These are phyloP conservation scores for Myripristis murdjan DNA, from an alignment of 2,797 vertebrate genomes.

Conservation along the genomic window DNA sequence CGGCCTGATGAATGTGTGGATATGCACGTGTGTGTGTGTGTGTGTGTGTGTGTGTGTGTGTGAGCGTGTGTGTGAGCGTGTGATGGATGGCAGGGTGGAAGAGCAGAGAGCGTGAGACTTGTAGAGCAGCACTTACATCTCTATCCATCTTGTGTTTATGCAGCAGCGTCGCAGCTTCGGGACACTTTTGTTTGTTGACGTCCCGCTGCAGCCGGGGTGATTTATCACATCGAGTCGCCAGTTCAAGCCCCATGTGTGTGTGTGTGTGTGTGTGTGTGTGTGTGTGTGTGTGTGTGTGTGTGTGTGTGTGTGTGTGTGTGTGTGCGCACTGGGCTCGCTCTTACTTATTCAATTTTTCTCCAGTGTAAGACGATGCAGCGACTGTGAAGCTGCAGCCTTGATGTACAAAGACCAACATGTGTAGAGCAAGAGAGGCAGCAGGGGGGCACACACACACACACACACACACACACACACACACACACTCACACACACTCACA, in stretches of 20 bases:
- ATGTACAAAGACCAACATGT: slow-evolving; percentile 7
- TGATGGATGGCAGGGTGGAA: slow-evolving; percentile 70
- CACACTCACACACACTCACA: no score
- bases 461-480: no score
- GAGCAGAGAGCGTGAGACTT: slow-evolving; percentile 54
- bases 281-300: no score
- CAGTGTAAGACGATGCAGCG: neutral
- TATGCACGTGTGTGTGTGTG: slow-evolving; percentile 18
- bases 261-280: no score
- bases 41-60: no score
- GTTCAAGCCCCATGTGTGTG: slow-evolving; percentile 51
- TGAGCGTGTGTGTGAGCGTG: slow-evolving; percentile 58
- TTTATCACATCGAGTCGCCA: slow-evolving; percentile 61
- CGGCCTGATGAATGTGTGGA: slow-evolving; percentile 67
- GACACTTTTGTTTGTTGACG: slow-evolving; percentile 66
- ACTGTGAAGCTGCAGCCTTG: neutral
- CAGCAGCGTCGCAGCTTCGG: slow-evolving; percentile 59
- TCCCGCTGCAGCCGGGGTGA: slow-evolving; percentile 73
- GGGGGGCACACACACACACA: no score
- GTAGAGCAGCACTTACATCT: slow-evolving; percentile 64
- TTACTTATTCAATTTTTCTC: no score
- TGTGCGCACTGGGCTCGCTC: no score
- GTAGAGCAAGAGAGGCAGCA: no score
- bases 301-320: no score
- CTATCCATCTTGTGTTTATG: slow-evolving; percentile 73